phyloP scores from a whole-genome alignment of 1,140 invertebrate species.

The Penaeus chinensis region DNA sequence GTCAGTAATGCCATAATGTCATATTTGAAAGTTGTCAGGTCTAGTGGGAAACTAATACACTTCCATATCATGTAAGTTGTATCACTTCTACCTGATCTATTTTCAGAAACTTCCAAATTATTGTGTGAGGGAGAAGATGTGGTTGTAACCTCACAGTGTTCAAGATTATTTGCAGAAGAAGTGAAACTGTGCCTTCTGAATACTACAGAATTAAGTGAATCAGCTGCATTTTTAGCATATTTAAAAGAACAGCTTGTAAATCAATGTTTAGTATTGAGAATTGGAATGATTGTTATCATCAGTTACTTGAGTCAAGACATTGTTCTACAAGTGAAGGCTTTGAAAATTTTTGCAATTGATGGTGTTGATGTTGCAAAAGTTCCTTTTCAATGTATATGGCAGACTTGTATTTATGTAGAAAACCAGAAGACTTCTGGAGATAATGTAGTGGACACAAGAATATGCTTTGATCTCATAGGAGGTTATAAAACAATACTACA shows the following conservation, averaged over 20 bases:
- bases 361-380: background rate
- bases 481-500: conserved; percentile 34
- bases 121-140: conserved; percentile 33
- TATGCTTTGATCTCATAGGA: conserved; percentile 36
- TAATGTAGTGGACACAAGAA: background rate
- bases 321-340: conserved; percentile 19
- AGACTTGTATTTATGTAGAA: conserved; percentile 30
- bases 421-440: background rate
- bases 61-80: background rate
- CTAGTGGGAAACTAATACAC: too few species aligned
- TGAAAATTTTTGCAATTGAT: conserved; percentile 25
- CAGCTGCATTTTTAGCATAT: conserved; percentile 19
- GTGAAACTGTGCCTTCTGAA: conserved; percentile 25
- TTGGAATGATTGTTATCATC: conserved; percentile 25
- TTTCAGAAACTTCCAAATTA: background rate
- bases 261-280: background rate
- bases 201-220: background rate
- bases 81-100: background rate
- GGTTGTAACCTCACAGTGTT: conserved; percentile 23
- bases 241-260: conserved; percentile 44
- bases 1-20: too few species aligned
- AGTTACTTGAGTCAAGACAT: conserved; percentile 48
- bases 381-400: conserved; percentile 34
- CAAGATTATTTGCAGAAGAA: conserved; percentile 24
- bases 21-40: too few species aligned